phyloP scores from a whole-genome alignment of 2,888 invertebrate species.

The Plemyria rubiginata region DNA sequence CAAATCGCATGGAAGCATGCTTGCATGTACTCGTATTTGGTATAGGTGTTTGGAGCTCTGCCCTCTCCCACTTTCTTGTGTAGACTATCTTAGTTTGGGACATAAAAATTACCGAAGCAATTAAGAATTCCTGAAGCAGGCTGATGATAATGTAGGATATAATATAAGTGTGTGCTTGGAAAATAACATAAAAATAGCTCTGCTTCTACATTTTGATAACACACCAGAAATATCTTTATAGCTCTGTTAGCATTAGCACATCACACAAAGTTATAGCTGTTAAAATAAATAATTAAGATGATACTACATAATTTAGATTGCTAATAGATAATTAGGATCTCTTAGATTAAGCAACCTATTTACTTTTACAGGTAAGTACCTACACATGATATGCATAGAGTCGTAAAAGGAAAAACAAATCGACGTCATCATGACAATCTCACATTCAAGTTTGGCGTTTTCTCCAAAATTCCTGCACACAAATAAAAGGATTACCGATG shows the following conservation, averaged over 20 bases:
- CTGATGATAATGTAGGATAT: no score
- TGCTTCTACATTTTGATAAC: slow-evolving; percentile 5
- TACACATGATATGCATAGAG: not conserved
- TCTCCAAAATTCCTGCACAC: slow-evolving; percentile 5
- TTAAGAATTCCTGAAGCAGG: no score
- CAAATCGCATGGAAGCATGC: no score
- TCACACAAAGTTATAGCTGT: not conserved
- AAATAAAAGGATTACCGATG: slow-evolving; percentile 1
- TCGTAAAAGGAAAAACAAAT: slow-evolving; percentile 11
- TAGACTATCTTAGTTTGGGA: no score
- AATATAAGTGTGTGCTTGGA: not conserved
- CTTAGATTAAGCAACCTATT: slow-evolving; percentile 9
- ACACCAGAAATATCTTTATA: slow-evolving; percentile 1
- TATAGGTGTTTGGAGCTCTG: no score
- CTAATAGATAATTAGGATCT: no score
- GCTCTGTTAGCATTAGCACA: not conserved
- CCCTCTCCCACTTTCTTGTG: no score
- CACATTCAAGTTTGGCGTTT: slow-evolving; percentile 2
- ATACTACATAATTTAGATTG: no score
- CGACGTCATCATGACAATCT: slow-evolving; percentile 1
- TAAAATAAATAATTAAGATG: not conserved
- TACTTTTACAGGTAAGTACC: not conserved
- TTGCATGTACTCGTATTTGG: no score
- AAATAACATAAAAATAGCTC: not conserved
- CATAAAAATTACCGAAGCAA: no score